These are phyloP conservation scores for Aspidiotus destructor DNA, from an alignment of 2,888 invertebrate species.

Conservation along the genomic window DNA sequence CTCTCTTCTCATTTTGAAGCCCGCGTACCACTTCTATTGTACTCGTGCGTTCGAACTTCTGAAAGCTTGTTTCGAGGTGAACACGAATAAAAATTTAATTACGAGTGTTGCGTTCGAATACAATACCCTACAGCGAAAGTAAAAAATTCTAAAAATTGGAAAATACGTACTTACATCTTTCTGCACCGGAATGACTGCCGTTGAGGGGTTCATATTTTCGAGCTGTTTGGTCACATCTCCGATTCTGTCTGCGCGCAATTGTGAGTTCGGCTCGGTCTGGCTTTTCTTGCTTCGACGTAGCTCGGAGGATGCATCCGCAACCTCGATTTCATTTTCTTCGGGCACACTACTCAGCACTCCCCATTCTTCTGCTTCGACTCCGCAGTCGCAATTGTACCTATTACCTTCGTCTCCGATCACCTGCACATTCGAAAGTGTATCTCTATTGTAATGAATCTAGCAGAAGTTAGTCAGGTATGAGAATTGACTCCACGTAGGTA, in stretches of 20 bases:
- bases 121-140: too few species aligned
- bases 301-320: constrained; percentile 36
- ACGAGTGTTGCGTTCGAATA: too few species aligned
- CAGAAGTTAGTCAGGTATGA: too few species aligned
- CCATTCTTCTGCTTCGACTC: constrained; percentile 39
- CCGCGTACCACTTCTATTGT: too few species aligned
- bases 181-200: neutral
- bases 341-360: constrained; percentile 38
- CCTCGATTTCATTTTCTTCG: constrained; percentile 39
- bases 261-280: neutral
- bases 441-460: too few species aligned
- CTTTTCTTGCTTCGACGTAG: constrained; percentile 1
- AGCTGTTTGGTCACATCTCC: constrained; percentile 10
- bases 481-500: neutral
- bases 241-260: neutral
- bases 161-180: constrained; percentile 28
- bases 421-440: neutral
- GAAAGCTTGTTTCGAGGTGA: too few species aligned
- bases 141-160: too few species aligned
- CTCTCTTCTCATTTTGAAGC: too few species aligned
- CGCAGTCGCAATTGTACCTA: constrained; percentile 2
- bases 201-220: constrained; percentile 6
- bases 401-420: constrained; percentile 39
- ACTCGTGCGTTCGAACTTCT: too few species aligned
- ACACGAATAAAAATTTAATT: too few species aligned